Percentiles rank a stretch among this genome's conserved stretches.
phyloP scores from a whole-genome alignment of 1,140 invertebrate genomes.

The Bombus consobrinus region DNA sequence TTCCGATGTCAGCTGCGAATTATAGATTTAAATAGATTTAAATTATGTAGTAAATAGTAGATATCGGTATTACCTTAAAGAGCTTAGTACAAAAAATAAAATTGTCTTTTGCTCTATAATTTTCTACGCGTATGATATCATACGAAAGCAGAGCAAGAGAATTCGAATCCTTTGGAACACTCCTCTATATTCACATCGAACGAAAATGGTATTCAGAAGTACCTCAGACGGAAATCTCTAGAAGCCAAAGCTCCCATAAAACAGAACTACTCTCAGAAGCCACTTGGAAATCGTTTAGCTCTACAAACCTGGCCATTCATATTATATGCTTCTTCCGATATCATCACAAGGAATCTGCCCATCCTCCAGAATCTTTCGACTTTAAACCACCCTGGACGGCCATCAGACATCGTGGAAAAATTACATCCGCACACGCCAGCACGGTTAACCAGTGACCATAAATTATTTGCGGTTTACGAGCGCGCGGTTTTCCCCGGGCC shows the following conservation, averaged over 20 bases:
- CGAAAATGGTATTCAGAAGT: not conserved
- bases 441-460: constrained; percentile 6
- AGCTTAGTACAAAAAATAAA: not conserved
- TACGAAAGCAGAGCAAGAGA: not conserved
- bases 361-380: not conserved
- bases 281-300: constrained; percentile 5
- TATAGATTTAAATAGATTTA: no score
- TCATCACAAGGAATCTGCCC: not conserved
- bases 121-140: not conserved
- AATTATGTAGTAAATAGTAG: no score
- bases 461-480: constrained; percentile 75
- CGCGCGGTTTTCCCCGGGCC: constrained; percentile 67
- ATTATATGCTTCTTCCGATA: no score
- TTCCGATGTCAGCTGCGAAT: no score
- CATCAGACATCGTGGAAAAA: constrained; percentile 5
- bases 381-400: not conserved
- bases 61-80: not conserved
- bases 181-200: not conserved
- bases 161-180: not conserved
- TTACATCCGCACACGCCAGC: not conserved
- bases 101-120: not conserved
- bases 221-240: not conserved
- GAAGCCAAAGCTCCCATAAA: constrained; percentile 5
- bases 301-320: not conserved
- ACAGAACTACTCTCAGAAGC: not conserved